Evolutionary conservation across 2,797 vertebrate genomes (phyloP).

Genomic region (Trachurus trachurus): DNA sequence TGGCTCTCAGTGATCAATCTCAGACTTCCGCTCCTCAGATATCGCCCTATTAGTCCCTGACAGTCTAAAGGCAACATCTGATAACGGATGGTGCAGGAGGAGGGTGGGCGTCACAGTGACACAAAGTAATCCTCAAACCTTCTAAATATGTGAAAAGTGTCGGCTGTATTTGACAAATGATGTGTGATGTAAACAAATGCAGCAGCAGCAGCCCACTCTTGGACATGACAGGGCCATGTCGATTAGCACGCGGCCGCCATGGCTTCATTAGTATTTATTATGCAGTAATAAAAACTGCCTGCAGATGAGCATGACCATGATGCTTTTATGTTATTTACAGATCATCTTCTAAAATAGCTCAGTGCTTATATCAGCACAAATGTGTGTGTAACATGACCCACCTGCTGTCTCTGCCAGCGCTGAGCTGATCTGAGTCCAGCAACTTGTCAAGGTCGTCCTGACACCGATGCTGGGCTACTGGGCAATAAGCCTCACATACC

Average conservation of each 20-base stretch:
- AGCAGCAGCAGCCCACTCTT: neutral
- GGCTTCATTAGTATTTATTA: conserved; percentile 17
- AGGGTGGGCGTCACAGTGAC: neutral
- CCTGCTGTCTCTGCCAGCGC: conserved; percentile 26
- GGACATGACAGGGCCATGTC: neutral
- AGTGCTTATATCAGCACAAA: conserved; percentile 41
- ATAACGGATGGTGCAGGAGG: conserved; percentile 8
- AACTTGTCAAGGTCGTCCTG: conserved; percentile 58
- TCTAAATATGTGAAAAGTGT: conserved; percentile 13
- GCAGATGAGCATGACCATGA: conserved; percentile 28
- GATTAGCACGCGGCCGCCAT: neutral
- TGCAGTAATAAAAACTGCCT: conserved; percentile 22
- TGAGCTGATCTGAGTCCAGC: conserved; percentile 47
- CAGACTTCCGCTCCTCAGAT: neutral
- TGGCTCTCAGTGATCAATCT: conserved; percentile 12
- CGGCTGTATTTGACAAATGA: neutral
- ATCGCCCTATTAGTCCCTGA: neutral
- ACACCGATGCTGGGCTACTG: conserved; percentile 40
- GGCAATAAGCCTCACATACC: conserved; percentile 34
- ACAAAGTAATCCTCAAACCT: conserved; percentile 1
- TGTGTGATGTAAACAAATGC: neutral
- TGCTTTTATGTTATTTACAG: conserved; percentile 60
- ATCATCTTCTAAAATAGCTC: conserved; percentile 58
- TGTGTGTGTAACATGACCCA: conserved; percentile 60
- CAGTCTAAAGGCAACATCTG: conserved; percentile 9